Conservation (phyloP, 2,113 vertebrate genomes). For the Carlito syrichta region DNA sequence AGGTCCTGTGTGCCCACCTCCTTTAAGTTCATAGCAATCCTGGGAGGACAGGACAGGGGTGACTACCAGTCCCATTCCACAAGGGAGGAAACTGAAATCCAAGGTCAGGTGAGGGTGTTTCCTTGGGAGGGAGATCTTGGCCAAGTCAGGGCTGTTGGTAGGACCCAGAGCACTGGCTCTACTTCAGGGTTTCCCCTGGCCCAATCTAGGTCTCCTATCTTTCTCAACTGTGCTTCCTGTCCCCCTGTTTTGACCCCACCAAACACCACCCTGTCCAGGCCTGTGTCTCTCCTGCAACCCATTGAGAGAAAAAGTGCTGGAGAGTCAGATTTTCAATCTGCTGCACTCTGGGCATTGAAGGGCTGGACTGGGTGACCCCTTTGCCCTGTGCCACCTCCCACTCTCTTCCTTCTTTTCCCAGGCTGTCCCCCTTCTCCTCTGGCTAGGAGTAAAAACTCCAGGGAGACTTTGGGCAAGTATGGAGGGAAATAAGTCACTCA, state of each 20-base stretch:
- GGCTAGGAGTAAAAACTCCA: background rate
- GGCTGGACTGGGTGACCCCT: background rate
- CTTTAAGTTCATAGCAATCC: background rate
- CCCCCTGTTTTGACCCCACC: background rate
- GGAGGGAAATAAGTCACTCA: background rate
- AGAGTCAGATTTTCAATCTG: background rate
- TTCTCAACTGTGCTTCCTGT: background rate
- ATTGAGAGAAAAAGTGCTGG: background rate
- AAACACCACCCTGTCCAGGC: background rate
- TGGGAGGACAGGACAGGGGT: background rate
- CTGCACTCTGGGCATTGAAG: background rate
- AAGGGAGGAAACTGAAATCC: background rate
- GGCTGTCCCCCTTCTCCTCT: background rate
- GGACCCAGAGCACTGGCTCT: background rate
- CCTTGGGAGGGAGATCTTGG: background rate
- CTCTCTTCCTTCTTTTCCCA: background rate
- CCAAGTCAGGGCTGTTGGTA: background rate
- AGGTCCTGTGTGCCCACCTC: background rate
- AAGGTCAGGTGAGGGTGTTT: background rate
- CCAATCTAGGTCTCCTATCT: background rate
- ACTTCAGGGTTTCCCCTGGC: background rate
- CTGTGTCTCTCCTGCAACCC: background rate
- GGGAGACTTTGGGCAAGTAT: background rate
- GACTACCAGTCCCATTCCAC: background rate
- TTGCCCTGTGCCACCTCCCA: background rate